These are phyloP conservation scores for Burhinus bistriatus DNA, from an alignment of 2,113 vertebrate genomes.

Conservation along the genomic window DNA sequence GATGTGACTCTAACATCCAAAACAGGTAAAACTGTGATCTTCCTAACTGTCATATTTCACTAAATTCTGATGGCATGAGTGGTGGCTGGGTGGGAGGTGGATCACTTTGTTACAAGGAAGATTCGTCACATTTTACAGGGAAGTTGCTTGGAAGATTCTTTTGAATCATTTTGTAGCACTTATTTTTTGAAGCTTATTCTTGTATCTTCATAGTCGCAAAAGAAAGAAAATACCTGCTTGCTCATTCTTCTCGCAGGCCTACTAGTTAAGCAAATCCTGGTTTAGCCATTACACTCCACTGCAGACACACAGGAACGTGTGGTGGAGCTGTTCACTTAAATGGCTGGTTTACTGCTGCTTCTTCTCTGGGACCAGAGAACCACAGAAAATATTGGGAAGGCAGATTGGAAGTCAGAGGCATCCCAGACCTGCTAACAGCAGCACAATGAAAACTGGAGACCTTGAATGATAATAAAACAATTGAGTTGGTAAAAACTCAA, in stretches of 20 bases:
- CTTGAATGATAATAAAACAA: not conserved
- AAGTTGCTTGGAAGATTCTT: not conserved
- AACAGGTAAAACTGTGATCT: not conserved
- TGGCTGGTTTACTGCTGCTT: not conserved
- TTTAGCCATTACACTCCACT: not conserved
- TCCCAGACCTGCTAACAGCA: not conserved
- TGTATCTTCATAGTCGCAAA: not conserved
- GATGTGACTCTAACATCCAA: not conserved
- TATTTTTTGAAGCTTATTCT: not conserved
- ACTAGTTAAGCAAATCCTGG: not conserved
- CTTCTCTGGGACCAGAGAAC: not conserved
- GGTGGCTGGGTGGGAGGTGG: not conserved
- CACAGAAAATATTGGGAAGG: not conserved
- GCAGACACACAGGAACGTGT: not conserved
- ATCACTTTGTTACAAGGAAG: not conserved
- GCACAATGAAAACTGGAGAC: not conserved
- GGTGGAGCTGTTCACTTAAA: not conserved
- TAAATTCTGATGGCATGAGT: not conserved
- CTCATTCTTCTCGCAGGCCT: not conserved
- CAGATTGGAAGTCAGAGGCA: not conserved
- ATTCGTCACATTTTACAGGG: not conserved
- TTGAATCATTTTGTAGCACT: not conserved
- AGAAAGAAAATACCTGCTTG: not conserved
- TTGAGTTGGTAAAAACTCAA: conserved; percentile 2
- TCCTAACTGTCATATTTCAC: not conserved